Conservation (phyloP, 2,888 invertebrate species). For the Chymomyza amoena region DNA sequence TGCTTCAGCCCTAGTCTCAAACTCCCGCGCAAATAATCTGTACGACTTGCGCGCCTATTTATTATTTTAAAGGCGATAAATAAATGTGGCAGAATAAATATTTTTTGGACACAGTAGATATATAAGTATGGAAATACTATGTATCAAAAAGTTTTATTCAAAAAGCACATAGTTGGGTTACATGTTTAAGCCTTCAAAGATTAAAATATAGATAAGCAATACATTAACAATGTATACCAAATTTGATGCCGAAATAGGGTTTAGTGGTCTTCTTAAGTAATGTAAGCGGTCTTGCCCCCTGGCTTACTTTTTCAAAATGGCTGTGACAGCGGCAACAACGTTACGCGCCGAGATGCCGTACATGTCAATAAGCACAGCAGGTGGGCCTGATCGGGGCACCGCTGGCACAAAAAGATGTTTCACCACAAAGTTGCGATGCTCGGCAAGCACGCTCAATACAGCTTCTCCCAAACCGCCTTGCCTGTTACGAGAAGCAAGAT, state of each 20-base stretch:
- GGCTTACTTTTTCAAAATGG: conserved; percentile 81
- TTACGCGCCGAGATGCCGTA: conserved; percentile 93
- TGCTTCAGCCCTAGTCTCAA: too few species aligned
- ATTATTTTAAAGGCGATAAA: too few species aligned
- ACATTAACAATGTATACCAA: background rate
- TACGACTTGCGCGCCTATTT: too few species aligned
- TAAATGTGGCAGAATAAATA: too few species aligned
- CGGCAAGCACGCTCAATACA: conserved; percentile 89
- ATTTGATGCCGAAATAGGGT: background rate
- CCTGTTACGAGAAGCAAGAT: conserved; percentile 35
- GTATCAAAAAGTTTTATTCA: background rate
- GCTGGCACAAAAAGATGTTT: conserved; percentile 89
- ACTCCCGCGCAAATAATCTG: too few species aligned
- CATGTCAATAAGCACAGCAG: conserved; percentile 89
- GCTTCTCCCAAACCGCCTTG: conserved; percentile 97
- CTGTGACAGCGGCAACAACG: conserved; percentile 86
- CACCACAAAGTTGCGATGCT: conserved; percentile 85
- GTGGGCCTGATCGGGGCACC: conserved; percentile 96
- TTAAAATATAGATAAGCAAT: background rate
- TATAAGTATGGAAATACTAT: too few species aligned
- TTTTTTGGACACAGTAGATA: too few species aligned
- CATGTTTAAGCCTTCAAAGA: background rate
- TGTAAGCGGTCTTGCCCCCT: background rate
- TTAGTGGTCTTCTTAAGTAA: background rate
- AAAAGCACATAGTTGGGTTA: background rate